phyloP scores from a whole-genome alignment of 1,140 invertebrate genomes.

The Zophobas atratus region DNA sequence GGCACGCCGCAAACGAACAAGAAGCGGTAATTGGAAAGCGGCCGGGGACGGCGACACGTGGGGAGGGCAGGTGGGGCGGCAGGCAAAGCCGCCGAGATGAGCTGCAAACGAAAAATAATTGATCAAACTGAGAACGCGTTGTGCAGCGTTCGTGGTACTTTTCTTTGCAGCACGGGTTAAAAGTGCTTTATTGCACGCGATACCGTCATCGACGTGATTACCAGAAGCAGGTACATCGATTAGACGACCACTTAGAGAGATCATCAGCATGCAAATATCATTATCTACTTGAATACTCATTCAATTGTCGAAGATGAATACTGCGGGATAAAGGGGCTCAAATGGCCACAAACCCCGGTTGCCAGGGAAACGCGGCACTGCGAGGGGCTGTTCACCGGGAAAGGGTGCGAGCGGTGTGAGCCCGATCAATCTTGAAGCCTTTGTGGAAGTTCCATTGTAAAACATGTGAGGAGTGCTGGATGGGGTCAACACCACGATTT shows the following conservation, averaged over 20 bases:
- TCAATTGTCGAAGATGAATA: constrained; percentile 65
- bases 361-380: constrained; percentile 58
- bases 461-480: constrained; percentile 45
- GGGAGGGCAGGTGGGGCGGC: background rate
- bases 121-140: no score
- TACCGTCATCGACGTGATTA: constrained; percentile 23
- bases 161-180: no score
- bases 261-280: constrained; percentile 66
- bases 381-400: constrained; percentile 58
- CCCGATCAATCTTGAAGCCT: constrained; percentile 64
- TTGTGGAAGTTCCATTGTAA: constrained; percentile 60
- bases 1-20: background rate
- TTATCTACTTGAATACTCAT: constrained; percentile 66
- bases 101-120: background rate
- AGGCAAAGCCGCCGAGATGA: no score
- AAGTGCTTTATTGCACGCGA: background rate
- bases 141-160: no score
- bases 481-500: background rate
- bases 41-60: constrained; percentile 18
- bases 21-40: constrained; percentile 22
- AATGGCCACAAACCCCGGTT: constrained; percentile 64
- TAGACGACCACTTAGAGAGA: constrained; percentile 59
- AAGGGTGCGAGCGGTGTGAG: constrained; percentile 59
- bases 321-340: constrained; percentile 63
- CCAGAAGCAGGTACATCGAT: constrained; percentile 59